phyloP scores from a whole-genome alignment of 2,113 vertebrate species.

The Pterocles gutturalis region DNA sequence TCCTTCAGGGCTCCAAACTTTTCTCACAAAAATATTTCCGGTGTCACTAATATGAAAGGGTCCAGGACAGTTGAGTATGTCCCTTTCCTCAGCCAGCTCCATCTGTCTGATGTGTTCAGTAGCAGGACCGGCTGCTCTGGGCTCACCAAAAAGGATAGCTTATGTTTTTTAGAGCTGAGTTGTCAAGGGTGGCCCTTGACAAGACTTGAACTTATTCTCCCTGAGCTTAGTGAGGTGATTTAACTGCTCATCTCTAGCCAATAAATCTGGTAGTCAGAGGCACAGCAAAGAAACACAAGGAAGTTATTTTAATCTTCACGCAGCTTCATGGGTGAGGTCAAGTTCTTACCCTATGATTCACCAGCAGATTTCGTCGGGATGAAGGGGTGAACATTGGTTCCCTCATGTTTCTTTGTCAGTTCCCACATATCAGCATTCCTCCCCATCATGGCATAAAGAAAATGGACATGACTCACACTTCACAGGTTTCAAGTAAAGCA shows the following conservation, averaged over 20 bases:
- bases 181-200: neutral
- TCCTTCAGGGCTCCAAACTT: neutral
- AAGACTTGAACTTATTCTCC: slow-evolving; percentile 28
- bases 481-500: slow-evolving; percentile 12
- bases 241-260: neutral
- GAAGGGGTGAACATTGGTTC: slow-evolving; percentile 19
- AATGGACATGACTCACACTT: slow-evolving; percentile 34
- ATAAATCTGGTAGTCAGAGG: slow-evolving; percentile 5
- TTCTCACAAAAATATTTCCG: neutral
- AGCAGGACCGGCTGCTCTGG: neutral
- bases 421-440: slow-evolving; percentile 60
- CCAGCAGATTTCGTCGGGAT: neutral
- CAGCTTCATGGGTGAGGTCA: slow-evolving; percentile 61
- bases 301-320: slow-evolving; percentile 16
- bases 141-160: neutral
- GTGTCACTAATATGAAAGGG: neutral
- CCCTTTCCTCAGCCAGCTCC: neutral
- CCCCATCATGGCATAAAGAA: neutral
- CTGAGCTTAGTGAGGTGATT: neutral
- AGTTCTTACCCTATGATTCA: slow-evolving; percentile 64
- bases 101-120: neutral
- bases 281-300: neutral
- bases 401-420: slow-evolving; percentile 32
- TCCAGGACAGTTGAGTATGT: neutral
- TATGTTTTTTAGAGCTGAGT: neutral